Conservation (phyloP, 1,140 invertebrate species). For the Drosophila ercepeae region DNA sequence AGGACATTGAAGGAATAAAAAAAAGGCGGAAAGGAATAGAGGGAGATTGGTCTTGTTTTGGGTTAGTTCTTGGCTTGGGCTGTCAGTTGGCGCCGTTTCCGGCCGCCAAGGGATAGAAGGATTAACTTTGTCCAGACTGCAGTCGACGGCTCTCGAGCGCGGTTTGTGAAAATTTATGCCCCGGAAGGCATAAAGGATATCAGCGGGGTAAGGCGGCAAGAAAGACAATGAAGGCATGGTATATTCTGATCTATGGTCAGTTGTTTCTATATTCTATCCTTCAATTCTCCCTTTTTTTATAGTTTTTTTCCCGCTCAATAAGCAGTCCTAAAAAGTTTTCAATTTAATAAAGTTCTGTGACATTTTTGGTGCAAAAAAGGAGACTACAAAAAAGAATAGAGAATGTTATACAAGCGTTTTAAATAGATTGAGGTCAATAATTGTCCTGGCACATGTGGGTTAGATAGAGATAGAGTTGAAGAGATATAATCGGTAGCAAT, state of each 20-base stretch:
- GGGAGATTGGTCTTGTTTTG: slow-evolving; percentile 46
- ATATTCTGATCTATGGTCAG: slow-evolving; percentile 60
- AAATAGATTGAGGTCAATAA: slow-evolving; percentile 76
- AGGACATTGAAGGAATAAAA: slow-evolving; percentile 3
- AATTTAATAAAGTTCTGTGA: slow-evolving; percentile 44
- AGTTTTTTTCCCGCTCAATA: slow-evolving; percentile 20
- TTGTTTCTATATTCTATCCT: slow-evolving; percentile 19
- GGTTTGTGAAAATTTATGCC: slow-evolving; percentile 68
- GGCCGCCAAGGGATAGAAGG: slow-evolving; percentile 58
- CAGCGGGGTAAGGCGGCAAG: slow-evolving; percentile 29
- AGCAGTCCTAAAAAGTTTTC: slow-evolving; percentile 39
- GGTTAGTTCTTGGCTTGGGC: slow-evolving; percentile 55
- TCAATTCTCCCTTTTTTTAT: neutral
- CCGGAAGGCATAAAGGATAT: slow-evolving; percentile 72
- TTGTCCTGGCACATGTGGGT: slow-evolving; percentile 53
- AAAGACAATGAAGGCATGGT: slow-evolving; percentile 27
- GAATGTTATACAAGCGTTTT: slow-evolving; percentile 51
- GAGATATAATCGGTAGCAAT: slow-evolving; percentile 46
- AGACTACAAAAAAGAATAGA: neutral
- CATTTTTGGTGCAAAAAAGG: slow-evolving; percentile 24
- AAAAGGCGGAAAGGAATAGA: slow-evolving; percentile 7
- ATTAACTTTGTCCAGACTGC: slow-evolving; percentile 64
- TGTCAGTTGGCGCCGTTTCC: slow-evolving; percentile 68
- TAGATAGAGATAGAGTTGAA: neutral
- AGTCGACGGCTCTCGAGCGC: slow-evolving; percentile 32